Conservation (phyloP, 2,113 vertebrate genomes). For the Anas platyrhynchos region DNA sequence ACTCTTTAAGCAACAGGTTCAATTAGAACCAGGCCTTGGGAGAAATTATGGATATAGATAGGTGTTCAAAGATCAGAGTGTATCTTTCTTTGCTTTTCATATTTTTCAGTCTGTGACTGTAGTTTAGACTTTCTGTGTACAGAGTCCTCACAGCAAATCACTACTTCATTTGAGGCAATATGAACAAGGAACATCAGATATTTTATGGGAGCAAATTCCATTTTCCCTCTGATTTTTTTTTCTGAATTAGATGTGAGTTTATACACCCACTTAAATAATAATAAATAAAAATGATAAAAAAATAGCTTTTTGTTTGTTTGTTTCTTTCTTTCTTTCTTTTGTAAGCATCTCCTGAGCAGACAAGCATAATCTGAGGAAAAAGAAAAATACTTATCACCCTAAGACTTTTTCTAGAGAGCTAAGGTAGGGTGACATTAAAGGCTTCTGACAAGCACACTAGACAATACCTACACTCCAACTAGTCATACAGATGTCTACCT, state of each 20-base stretch:
- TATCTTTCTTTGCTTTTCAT: not conserved
- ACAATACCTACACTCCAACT: accelerated
- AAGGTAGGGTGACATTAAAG: not conserved
- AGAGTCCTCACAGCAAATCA: not conserved
- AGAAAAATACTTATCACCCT: not conserved
- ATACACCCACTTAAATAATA: not conserved
- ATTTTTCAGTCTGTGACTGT: not conserved
- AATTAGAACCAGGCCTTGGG: not conserved
- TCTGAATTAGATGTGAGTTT: not conserved
- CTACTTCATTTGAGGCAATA: not conserved
- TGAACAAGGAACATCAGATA: not conserved
- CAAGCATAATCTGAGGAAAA: not conserved
- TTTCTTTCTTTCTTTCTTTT: not conserved
- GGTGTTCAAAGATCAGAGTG: not conserved
- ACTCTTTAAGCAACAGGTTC: not conserved
- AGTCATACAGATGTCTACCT: not conserved
- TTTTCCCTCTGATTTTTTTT: not conserved
- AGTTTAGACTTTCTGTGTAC: not conserved
- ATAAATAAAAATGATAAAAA: not conserved
- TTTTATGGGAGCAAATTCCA: not conserved
- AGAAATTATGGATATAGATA: not conserved
- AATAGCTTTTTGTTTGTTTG: not conserved
- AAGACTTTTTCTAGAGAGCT: not conserved
- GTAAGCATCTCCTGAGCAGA: not conserved
- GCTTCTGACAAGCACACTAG: not conserved